Percentiles rank a stretch among this genome's conserved stretches.
phyloP scores from a whole-genome alignment of 2,888 invertebrate genomes.

The Omphaloscelis lunosa region DNA sequence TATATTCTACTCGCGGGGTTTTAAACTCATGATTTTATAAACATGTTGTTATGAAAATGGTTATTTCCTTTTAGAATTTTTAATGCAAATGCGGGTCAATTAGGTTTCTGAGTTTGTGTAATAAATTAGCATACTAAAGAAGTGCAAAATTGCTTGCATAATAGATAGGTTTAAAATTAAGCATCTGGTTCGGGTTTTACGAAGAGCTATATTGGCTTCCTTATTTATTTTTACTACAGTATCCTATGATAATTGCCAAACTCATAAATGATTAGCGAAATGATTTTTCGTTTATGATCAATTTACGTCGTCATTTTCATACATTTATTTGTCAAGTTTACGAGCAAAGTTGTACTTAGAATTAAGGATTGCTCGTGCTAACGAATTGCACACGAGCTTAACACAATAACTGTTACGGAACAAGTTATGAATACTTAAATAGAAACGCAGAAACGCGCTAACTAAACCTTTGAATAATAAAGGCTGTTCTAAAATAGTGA shows the following conservation, averaged over 20 bases:
- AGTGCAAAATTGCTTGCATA: neutral
- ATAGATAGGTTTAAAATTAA: neutral
- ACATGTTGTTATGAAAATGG: conserved; percentile 29
- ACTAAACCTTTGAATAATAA: conserved; percentile 52
- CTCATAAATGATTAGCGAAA: conserved; percentile 24
- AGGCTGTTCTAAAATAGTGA: conserved; percentile 51
- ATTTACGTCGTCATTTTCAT: conserved; percentile 6
- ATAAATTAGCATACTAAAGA: neutral
- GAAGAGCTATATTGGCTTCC: conserved; percentile 1
- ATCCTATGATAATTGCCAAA: conserved; percentile 12
- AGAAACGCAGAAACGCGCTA: conserved; percentile 34
- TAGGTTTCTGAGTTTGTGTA: neutral
- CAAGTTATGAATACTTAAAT: conserved; percentile 46
- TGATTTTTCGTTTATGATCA: neutral
- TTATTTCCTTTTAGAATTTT: conserved; percentile 22
- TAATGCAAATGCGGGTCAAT: conserved; percentile 15
- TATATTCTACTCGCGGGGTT: conserved; percentile 33
- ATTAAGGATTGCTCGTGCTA: conserved; percentile 29
- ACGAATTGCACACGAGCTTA: conserved; percentile 34
- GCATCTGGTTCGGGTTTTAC: neutral
- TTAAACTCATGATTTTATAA: conserved; percentile 41
- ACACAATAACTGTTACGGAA: conserved; percentile 31
- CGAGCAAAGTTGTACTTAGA: neutral
- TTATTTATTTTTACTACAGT: conserved; percentile 13
- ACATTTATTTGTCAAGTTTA: conserved; percentile 16